A percentile compares a stretch with the other conserved stretches of the same genome.
phyloP scores from a whole-genome alignment of 2,797 vertebrate genomes.

The Urophycis tenuis region DNA sequence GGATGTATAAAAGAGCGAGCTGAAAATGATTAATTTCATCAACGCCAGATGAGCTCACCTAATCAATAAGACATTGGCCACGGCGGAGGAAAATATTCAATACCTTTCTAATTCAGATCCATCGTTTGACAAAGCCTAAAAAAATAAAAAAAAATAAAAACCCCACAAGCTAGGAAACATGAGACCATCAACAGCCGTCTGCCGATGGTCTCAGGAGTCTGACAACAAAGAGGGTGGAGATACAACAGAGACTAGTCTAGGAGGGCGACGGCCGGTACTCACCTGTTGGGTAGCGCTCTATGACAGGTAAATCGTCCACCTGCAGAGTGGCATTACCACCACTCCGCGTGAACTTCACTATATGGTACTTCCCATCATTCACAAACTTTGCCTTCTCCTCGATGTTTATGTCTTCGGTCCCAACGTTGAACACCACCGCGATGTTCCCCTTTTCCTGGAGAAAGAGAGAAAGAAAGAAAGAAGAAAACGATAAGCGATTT shows the following conservation, averaged over 20 bases:
- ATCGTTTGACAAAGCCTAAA: background rate
- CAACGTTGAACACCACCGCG: slow-evolving; percentile 97
- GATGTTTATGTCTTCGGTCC: slow-evolving; percentile 97
- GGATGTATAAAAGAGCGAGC: background rate
- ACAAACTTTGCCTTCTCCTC: slow-evolving; percentile 96
- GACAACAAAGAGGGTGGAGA: background rate
- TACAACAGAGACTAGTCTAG: no score
- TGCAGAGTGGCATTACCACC: slow-evolving; percentile 98
- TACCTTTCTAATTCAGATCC: background rate
- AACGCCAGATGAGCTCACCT: background rate
- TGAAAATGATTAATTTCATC: background rate
- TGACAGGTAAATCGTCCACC: slow-evolving; percentile 98
- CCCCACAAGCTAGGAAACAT: background rate
- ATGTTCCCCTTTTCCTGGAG: slow-evolving; percentile 93
- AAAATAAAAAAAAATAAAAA: background rate
- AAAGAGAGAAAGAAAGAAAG: slow-evolving; percentile 32
- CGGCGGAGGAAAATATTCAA: background rate
- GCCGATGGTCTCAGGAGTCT: background rate
- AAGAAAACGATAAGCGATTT: background rate
- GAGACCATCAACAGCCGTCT: background rate
- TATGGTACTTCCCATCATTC: slow-evolving; percentile 98
- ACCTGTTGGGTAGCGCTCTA: slow-evolving; percentile 98
- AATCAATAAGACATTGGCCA: background rate
- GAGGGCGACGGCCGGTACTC: slow-evolving; percentile 60
- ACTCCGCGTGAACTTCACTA: slow-evolving; percentile 97